Conservation (phyloP, 2,888 invertebrate species). For the Petrolisthes manimaculis region DNA sequence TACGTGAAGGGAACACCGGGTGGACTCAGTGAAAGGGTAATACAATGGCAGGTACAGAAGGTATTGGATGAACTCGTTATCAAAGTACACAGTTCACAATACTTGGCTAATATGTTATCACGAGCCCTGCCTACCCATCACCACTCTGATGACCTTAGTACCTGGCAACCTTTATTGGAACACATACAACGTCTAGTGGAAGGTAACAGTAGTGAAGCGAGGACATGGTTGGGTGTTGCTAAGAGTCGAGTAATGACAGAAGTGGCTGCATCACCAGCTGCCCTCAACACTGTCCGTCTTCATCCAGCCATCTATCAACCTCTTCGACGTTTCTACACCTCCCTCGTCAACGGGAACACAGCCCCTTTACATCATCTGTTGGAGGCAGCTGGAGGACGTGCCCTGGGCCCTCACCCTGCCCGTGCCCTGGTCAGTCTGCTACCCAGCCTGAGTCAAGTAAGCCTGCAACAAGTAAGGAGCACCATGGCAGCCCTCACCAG, state of each 20-base stretch:
- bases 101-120: conserved; percentile 54
- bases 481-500: conserved; percentile 36
- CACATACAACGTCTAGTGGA: not conserved
- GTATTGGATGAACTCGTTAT: conserved; percentile 65
- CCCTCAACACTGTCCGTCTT: conserved; percentile 30
- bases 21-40: conserved; percentile 43
- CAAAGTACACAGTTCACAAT: conserved; percentile 63
- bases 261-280: conserved; percentile 38
- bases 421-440: conserved; percentile 17
- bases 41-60: conserved; percentile 65
- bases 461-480: conserved; percentile 15
- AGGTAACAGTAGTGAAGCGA: conserved; percentile 11
- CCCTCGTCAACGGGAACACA: conserved; percentile 2
- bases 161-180: conserved; percentile 21
- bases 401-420: conserved; percentile 5
- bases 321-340: conserved; percentile 30
- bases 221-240: conserved; percentile 28
- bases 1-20: conserved; percentile 38
- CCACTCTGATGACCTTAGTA: not conserved
- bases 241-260: conserved; percentile 32
- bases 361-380: not conserved
- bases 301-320: conserved; percentile 38
- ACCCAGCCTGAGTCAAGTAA: conserved; percentile 11
- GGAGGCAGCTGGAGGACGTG: conserved; percentile 7
- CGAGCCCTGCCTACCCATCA: conserved; percentile 35